Evolutionary conservation across 2,113 vertebrate species (phyloP).

Genomic region (Tenebrosternarchus preto): DNA sequence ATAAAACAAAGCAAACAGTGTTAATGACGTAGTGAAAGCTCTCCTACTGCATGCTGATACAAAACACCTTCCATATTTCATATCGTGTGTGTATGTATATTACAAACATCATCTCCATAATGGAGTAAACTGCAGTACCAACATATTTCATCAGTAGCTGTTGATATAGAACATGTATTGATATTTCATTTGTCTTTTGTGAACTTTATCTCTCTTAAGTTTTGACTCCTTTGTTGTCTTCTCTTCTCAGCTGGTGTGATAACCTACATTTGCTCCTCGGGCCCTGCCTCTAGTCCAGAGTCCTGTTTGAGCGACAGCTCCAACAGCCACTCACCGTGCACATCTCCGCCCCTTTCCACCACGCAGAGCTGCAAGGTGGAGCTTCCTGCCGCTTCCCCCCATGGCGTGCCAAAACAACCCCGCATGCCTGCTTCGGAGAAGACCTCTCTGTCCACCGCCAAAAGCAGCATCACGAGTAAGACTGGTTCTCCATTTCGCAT

Average conservation of each 20-base stretch:
- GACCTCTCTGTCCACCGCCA: constrained; percentile 71
- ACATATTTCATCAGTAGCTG: too few relatives aligned
- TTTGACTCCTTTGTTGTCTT: background rate
- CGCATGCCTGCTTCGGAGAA: constrained; percentile 76
- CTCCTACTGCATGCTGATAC: background rate
- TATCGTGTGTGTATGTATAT: too few relatives aligned
- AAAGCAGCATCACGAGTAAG: constrained; percentile 90
- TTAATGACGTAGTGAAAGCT: background rate
- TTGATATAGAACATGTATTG: too few relatives aligned
- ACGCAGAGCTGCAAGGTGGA: constrained; percentile 79
- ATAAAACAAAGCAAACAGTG: constrained; percentile 61
- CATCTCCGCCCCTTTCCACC: constrained; percentile 80
- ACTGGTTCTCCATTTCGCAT: constrained; percentile 7
- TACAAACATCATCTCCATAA: too few relatives aligned
- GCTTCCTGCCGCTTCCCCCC: constrained; percentile 62
- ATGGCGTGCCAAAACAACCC: constrained; percentile 55
- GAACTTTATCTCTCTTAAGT: background rate
- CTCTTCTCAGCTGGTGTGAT: constrained; percentile 87
- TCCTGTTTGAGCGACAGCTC: constrained; percentile 88
- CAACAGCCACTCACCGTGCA: constrained; percentile 81
- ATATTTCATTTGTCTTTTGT: too few relatives aligned
- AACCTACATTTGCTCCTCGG: constrained; percentile 91
- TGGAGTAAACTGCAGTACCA: too few relatives aligned
- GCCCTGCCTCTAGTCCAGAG: constrained; percentile 86
- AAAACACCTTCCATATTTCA: too few relatives aligned